These are phyloP conservation scores for Siniperca knerii DNA, from an alignment of 2,113 vertebrate species.

Conservation along the genomic window DNA sequence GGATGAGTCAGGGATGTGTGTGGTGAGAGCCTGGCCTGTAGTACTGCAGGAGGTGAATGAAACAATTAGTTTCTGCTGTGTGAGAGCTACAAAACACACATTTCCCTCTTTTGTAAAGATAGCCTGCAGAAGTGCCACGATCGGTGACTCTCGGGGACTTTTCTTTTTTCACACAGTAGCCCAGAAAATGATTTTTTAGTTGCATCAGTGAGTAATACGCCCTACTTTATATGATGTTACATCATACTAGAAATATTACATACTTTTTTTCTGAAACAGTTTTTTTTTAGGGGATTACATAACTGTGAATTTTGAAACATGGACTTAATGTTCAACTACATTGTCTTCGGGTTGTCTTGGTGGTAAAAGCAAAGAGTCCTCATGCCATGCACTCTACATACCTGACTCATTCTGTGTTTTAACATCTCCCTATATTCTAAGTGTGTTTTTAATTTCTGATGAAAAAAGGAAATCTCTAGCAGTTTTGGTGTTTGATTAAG, in stretches of 20 bases:
- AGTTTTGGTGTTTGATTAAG: neutral
- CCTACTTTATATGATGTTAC: constrained; percentile 75
- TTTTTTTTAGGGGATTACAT: constrained; percentile 59
- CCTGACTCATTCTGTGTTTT: neutral
- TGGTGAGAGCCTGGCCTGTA: constrained; percentile 48
- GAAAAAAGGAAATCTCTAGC: neutral
- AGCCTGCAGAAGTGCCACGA: constrained; percentile 69
- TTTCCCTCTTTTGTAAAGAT: constrained; percentile 62
- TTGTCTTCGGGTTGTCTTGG: constrained; percentile 37
- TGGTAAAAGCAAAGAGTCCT: constrained; percentile 2
- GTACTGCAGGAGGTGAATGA: constrained; percentile 62
- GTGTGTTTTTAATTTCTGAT: neutral
- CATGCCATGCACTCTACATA: neutral
- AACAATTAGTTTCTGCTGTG: constrained; percentile 71
- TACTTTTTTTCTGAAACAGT: constrained; percentile 53
- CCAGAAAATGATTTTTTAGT: constrained; percentile 67
- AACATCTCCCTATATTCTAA: neutral
- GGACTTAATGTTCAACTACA: constrained; percentile 45
- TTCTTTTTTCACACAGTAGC: constrained; percentile 54
- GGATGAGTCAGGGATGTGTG: constrained; percentile 54
- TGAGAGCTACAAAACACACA: constrained; percentile 61
- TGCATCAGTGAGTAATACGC: constrained; percentile 74
- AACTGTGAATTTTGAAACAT: constrained; percentile 56
- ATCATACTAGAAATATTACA: constrained; percentile 70
- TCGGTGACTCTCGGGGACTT: constrained; percentile 64